Conservation (phyloP, 2,113 vertebrate genomes). For the Nansenia antarctica region DNA sequence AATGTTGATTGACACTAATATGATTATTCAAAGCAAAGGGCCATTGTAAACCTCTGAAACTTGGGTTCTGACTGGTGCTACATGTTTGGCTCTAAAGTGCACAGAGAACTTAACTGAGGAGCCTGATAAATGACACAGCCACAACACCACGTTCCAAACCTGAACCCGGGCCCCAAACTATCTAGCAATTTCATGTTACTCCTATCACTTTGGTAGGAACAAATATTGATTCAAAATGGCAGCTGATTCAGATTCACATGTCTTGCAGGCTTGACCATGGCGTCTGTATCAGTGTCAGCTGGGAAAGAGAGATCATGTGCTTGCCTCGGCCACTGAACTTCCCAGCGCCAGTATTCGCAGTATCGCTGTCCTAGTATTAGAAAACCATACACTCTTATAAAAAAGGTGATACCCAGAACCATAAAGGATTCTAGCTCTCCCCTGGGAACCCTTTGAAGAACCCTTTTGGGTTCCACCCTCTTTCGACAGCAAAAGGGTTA, state of each 20-base stretch:
- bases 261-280: not conserved
- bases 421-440: too few species aligned
- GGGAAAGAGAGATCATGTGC: too few species aligned
- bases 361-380: too few species aligned
- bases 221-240: slow-evolving; percentile 2
- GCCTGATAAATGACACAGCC: not conserved
- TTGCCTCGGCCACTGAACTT: too few species aligned
- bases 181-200: slow-evolving; percentile 11
- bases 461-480: too few species aligned
- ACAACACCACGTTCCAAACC: not conserved
- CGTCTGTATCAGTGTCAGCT: not conserved
- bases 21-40: slow-evolving; percentile 10
- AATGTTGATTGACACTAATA: slow-evolving; percentile 15
- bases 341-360: too few species aligned
- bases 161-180: slow-evolving; percentile 1
- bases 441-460: too few species aligned
- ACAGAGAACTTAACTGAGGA: slow-evolving; percentile 15
- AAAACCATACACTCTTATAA: too few species aligned
- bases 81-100: slow-evolving; percentile 36
- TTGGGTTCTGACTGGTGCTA: too few species aligned
- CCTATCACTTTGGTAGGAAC: slow-evolving; percentile 5
- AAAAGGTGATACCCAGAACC: too few species aligned
- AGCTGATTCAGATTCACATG: slow-evolving; percentile 6
- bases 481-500: too few species aligned
- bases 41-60: not conserved